Base-by-base conservation (phyloP, 2,113 vertebrate species). In the Nyctibius bracteatus region DNA sequence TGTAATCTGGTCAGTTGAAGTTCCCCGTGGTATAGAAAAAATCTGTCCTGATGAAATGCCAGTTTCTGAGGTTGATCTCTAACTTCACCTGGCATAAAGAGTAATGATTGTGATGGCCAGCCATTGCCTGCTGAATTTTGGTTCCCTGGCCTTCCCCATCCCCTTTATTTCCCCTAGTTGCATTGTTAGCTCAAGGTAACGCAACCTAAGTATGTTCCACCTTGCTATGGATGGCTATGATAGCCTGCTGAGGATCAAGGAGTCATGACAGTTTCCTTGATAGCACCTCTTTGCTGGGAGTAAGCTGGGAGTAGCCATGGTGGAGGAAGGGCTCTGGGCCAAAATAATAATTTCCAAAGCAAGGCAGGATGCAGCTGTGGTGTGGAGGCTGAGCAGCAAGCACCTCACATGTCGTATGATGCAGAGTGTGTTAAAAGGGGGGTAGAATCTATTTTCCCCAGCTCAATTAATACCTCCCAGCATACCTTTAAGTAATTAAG, bases 331-430 rank as follows among this genome's bases (percentile, higher is more conserved):
- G 35, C 52, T 77, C 41, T 54, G 39, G 6, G 17, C 44, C n/a
- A 75, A 92, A 79, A 52, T 2, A 78, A 12, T 51, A 10, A 55
- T 87, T 84, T 94, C 83, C 27, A 61, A 81, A 89, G 41, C 52
- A 91, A 44, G 16, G 21, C 7, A 57, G 28, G 13, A 25, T 78
- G 30, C 27, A 47, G 14, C 28, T 43, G 4, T 65, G 30, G 22
- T 31, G 13, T 14, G 55, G n/a, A 46, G 9, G 23, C 10, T 8
- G 8, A 80, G 28, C 35, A 79, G 19, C 4, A 3, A 70, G 51
- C 14, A 61, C 20, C 31, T 88, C n/a, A 35, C 5, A 6, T 19
- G 8, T 75, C 0, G 0, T 39, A 10, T 39, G 8, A 47, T n/a
- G 51, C 63, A 59, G 23, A 35, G 3, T 15, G 2, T 67, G 7